Evolutionary conservation across 2,797 vertebrate genomes (phyloP).

Genomic region (Miichthys miiuy): DNA sequence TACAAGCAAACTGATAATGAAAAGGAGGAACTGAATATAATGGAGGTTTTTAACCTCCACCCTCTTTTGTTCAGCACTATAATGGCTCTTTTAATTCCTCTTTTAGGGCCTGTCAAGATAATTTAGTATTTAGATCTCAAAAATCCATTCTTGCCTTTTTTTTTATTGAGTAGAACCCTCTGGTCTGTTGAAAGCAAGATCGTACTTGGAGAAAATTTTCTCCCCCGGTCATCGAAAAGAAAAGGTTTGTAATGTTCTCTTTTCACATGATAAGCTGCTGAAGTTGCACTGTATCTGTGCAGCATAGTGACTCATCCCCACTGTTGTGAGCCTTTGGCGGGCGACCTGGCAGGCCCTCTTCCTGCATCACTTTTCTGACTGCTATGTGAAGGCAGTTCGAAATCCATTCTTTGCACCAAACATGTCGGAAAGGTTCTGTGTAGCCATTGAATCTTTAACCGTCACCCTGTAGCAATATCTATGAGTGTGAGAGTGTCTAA

Average conservation of each 20-base stretch:
- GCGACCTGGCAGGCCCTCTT: conserved; percentile 47
- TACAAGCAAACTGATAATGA: conserved; percentile 42
- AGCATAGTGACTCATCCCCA: conserved; percentile 51
- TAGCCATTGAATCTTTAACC: conserved; percentile 34
- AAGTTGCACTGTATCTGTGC: conserved; percentile 44
- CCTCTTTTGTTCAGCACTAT: conserved; percentile 59
- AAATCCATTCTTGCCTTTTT: conserved; percentile 1
- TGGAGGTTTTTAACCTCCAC: conserved; percentile 63
- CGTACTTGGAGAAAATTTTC: conserved; percentile 44
- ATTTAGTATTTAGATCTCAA: conserved; percentile 59
- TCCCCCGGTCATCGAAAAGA: conserved; percentile 42
- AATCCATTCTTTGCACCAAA: conserved; percentile 39
- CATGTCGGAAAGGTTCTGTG: conserved; percentile 25
- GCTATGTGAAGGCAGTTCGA: conserved; percentile 20
- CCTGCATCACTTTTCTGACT: conserved; percentile 15
- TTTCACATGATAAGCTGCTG: conserved; percentile 51
- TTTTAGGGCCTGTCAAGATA: conserved; percentile 59
- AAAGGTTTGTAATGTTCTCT: conserved; percentile 59
- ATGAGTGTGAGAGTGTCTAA: conserved; percentile 42
- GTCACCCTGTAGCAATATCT: conserved; percentile 33
- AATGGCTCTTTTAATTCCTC: conserved; percentile 60
- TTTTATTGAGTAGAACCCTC: conserved; percentile 3
- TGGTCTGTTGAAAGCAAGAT: conserved; percentile 27
- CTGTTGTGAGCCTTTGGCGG: conserved; percentile 33
- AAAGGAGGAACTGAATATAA: conserved; percentile 43